Base-by-base conservation (phyloP, 1,140 invertebrate genomes). In the Calycopis cecrops region DNA sequence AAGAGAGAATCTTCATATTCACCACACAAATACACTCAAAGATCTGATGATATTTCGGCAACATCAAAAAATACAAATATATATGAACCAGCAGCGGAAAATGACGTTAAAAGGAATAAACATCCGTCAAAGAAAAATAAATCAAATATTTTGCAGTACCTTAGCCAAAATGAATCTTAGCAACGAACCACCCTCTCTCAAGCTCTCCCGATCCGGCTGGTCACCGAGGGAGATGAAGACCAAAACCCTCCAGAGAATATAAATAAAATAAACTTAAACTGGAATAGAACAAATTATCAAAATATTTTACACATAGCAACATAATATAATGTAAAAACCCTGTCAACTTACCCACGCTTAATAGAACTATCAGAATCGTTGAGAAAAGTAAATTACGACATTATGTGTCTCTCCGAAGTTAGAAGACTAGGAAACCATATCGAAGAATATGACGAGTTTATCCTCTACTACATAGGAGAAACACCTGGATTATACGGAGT, bases 351-450 rank as follows among this genome's bases (percentile, higher is more conserved):
- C 16, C 10, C 40, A 18, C 14, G 34, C 49, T 18, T 58, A 11
- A n/a, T 58, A n/a, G 52, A 60, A 42, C 47, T 60, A 44, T 12
- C 9, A 50, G 33, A n/a, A n/a, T 18, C 52, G 12, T 17, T 60
- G 11, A 44, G 55, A 60, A 50, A 60, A 18, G 42, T 55, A 44
- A 60, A 55, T n/a, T 60, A 35, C n/a, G 38, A 60, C 16, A 47
- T 59, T 21, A 38, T 59, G 1, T 42, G 50, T 11, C 35, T 59
- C 10, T 52, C 42, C 34, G 57, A 28, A 28, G 21, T 28, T 28
- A 28, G 21, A 28, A 28, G 21, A 28, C 6, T 28, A 28, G 21
- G 21, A 40, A 59, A 53, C 28, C 33, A 8, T 40, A 59, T 59
- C n/a, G 10, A 28, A 38, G 48, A 55, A 50, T 44, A 50, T 12